Percentiles rank a stretch among this genome's conserved stretches.
Conservation (phyloP, 2,113 vertebrate genomes). For the human region DNA sequence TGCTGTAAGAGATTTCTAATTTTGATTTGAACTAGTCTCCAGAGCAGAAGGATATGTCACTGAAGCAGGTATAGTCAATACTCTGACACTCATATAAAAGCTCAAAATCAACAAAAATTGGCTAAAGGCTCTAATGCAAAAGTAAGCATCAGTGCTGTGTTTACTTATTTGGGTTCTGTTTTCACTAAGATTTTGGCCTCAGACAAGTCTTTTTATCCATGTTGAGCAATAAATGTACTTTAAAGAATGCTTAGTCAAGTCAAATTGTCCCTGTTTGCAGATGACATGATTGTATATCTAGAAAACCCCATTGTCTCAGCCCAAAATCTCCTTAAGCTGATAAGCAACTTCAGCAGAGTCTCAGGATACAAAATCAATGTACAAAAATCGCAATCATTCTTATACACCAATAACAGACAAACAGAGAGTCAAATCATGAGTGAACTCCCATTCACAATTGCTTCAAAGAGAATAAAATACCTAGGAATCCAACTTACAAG, state of each 20-base stretch:
- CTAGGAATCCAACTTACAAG: too few relatives aligned
- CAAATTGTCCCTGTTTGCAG: too few relatives aligned
- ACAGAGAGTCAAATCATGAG: too few relatives aligned
- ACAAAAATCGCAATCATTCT: too few relatives aligned
- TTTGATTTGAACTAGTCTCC: background rate
- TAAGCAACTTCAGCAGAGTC: too few relatives aligned
- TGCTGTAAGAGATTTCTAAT: background rate
- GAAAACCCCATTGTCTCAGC: too few relatives aligned
- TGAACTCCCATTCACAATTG: too few relatives aligned
- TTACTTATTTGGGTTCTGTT: background rate
- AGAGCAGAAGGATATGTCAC: background rate
- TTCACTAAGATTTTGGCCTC: background rate
- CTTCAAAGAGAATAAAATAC: too few relatives aligned
- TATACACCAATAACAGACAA: too few relatives aligned
- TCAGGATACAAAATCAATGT: too few relatives aligned
- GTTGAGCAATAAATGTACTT: background rate
- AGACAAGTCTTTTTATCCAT: background rate
- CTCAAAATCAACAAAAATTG: background rate
- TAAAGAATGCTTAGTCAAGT: background rate
- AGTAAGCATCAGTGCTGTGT: background rate
- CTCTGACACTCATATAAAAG: background rate
- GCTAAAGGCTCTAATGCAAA: background rate
- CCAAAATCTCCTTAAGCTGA: too few relatives aligned
- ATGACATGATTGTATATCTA: too few relatives aligned
- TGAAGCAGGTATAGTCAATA: fast-evolving